These are phyloP conservation scores for Thermophis baileyi DNA, from an alignment of 2,113 vertebrate species.

Conservation along the genomic window DNA sequence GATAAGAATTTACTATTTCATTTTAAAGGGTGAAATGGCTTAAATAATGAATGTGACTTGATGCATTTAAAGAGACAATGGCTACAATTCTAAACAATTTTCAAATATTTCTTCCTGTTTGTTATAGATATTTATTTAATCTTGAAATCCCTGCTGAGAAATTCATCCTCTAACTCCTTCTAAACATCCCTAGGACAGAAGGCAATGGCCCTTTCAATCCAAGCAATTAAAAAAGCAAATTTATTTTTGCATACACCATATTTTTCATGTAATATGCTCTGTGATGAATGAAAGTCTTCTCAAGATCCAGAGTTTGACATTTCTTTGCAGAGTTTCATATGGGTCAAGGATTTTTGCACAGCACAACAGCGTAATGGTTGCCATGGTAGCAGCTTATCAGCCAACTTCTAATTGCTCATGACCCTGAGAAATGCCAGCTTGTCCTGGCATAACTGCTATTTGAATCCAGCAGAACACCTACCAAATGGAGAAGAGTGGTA, in stretches of 20 bases:
- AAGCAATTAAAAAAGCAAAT: not conserved
- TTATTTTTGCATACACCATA: not conserved
- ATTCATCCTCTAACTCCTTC: not conserved
- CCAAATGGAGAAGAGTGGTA: not conserved
- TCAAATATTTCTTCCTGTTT: not conserved
- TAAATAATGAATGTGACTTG: not conserved
- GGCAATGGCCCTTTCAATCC: not conserved
- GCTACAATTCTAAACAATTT: not conserved
- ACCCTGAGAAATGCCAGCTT: not conserved
- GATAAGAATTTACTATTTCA: not conserved
- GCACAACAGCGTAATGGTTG: not conserved
- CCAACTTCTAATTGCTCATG: not conserved
- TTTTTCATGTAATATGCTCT: not conserved
- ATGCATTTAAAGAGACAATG: not conserved
- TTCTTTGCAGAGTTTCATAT: not conserved
- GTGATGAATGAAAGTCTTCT: not conserved
- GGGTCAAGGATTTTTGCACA: not conserved
- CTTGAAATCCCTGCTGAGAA: not conserved
- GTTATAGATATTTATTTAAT: not conserved
- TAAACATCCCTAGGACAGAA: not conserved
- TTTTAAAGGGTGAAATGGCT: not conserved
- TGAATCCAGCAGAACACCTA: not conserved
- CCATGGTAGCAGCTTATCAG: not conserved
- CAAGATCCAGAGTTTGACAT: not conserved
- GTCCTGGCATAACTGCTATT: not conserved